Conservation (phyloP, 2,888 invertebrate species). For the Diaphora mendica region DNA sequence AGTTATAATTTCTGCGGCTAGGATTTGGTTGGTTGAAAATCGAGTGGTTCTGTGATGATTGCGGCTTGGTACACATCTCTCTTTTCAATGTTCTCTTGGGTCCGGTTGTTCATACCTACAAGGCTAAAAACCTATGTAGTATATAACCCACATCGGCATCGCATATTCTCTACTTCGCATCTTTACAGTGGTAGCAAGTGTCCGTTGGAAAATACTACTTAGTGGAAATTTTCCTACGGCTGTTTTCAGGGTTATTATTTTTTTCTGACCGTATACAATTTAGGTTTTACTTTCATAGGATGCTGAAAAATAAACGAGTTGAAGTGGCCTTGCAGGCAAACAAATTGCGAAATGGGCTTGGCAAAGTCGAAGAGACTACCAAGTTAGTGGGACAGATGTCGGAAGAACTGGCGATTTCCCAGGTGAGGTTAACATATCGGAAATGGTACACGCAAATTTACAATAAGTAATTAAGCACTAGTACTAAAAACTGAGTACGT, state of each 20-base stretch:
- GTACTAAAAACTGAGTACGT: too few relatives aligned
- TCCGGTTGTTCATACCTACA: too few relatives aligned
- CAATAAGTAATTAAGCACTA: too few relatives aligned
- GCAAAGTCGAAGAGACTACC: conserved; percentile 95
- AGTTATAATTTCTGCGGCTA: too few relatives aligned
- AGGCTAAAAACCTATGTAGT: too few relatives aligned
- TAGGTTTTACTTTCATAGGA: conserved; percentile 73
- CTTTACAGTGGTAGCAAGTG: too few relatives aligned
- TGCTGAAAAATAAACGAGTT: conserved; percentile 90
- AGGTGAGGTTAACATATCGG: conserved; percentile 80
- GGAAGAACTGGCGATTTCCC: conserved; percentile 92
- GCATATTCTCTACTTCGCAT: too few relatives aligned
- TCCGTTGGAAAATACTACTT: too few relatives aligned
- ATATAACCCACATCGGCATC: too few relatives aligned
- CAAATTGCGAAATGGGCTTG: conserved; percentile 93
- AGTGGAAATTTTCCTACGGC: too few relatives aligned
- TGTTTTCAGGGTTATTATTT: background rate
- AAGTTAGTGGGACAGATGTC: conserved; percentile 93
- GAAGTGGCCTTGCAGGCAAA: conserved; percentile 91
- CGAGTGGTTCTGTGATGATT: background rate
- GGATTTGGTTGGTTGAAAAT: background rate
- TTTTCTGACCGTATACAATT: background rate
- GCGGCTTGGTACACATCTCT: background rate
- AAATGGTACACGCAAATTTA: too few relatives aligned
- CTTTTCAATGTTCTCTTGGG: background rate